Base-by-base conservation (phyloP, 2,797 vertebrate genomes). In the Halcyon smyrnensis region DNA sequence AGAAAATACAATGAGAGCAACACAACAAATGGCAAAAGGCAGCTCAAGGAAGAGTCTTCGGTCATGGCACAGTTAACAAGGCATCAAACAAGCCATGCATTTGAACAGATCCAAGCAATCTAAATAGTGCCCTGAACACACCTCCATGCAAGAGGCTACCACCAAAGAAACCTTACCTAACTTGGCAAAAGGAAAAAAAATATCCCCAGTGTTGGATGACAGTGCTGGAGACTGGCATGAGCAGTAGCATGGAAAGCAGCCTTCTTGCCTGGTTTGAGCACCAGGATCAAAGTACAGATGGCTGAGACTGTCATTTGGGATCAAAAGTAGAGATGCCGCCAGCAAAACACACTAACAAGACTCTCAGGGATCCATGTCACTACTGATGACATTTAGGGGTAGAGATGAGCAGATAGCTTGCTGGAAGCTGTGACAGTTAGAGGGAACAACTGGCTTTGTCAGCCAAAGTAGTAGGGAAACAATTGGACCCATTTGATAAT, bases 351-450 rank as follows among this genome's bases (percentile, higher is more conserved):
- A 39, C 67, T 95, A 96, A 95, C 94, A 92, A 84, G 95, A 84
- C 90, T 93, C 95, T 84, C 59, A 80, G 94, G 95, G 71, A 93
- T 87, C 77, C 48, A 17, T 92, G 89, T 96, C 94, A 95, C n/a
- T 69, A 51, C 30, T 30, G 70, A 87, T 95, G 88, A 67, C 64
- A 74, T 89, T 92, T 87, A 89, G 93, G 84, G 43, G n/a, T 79
- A 88, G 43, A 89, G 60, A 87, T 56, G 70, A 92, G 32, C 75
- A 87, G 76, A 41, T 19, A 94, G 75, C 39, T 74, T 87, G 77
- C 67, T 82, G 63, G 70, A 79, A 93, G 39, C 80, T 77, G 23
- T 63, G 77, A 18, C 63, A 82, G 39, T 54, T 63, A 64, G 80
- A 89, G 34, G 19, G 46, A 70, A 67, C 67, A 76, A 69, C 45